Base-by-base conservation (phyloP, 2,113 vertebrate species). In the Petrocephalus zakoni region DNA sequence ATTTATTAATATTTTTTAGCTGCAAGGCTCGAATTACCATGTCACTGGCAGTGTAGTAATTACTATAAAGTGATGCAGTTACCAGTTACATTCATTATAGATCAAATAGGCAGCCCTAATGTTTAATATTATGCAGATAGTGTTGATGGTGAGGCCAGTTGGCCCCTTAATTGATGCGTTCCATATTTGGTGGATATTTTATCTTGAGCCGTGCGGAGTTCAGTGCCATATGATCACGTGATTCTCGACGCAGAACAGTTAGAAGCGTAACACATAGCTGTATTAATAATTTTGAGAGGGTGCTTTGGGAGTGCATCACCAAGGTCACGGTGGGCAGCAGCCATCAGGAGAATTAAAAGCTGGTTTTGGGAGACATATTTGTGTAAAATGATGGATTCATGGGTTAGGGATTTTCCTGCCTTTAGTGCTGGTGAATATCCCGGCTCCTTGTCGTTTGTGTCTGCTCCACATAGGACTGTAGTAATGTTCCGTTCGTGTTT, bases 141-240 rank as follows among this genome's bases (percentile, higher is more conserved):
- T 86, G 88, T 88, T 47, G 53, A 52, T 81, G 55, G n/a, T n/a
- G 29, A 49, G 87, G 64, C 53, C 88, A 82, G 68, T 90, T 85
- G 56, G 46, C 58, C 90, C 83, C 53, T 89, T 87, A 89, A 85
- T 90, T 92, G 89, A 72, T 89, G 91, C 90, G 58, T 87, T 86
- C 46, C 61, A 78, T 58, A 89, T 86, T 88, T 55, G 25, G 88
- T 89, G 46, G 88, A 89, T 91, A 89, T 89, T 90, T 91, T 84
- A 92, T 91, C 91, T 47, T 83, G 46, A 49, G 90, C 89, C 85
- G 68, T 86, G 92, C 86, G 21, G 86, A 84, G 56, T 87, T 53
- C 6, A 49, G 25, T 51, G 89, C 91, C 47, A 86, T 91, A 91
- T 72, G 78, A 89, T 90, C 61, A 64, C 88, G 89, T 1, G 82